Evolutionary conservation across 2,888 invertebrate genomes (phyloP), one percentile per base, ranked within the genome.

Genomic region (Buathra laborator): DNA sequence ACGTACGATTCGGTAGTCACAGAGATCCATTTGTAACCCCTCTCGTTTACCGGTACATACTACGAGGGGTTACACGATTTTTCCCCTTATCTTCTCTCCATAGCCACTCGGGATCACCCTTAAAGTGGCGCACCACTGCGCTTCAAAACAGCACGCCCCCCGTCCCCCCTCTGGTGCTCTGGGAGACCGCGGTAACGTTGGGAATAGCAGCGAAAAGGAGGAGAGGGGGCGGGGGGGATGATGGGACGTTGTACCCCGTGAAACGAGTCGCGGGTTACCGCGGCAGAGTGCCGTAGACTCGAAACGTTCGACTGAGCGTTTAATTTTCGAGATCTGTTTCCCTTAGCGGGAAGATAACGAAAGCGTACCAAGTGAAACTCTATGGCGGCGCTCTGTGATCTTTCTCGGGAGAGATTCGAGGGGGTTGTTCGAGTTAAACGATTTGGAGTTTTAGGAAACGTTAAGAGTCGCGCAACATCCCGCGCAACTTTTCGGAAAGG

Each of bases 291-390:
- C 19, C 62, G 43, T 66, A 72, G 68, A 56, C 53, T 59, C 68
- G 68, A 46, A 79, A 80, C 64, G 80, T 32, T 84, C 67, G 72
- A 82, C 86, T 72, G 79, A 59, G 82, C 82, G 79, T 82, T 68
- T 74, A 82, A 86, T 84, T 84, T 37, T 77, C 77, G 62, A 85
- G 85, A 80, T 83, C 82, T 64, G 72, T 48, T 81, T 81, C 76
- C 79, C 72, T 67, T 64, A 53, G 75, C 79, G 48, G 75, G 62
- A 53, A 85, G 83, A 86, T 86, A 85, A 83, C 83, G 77, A 67
- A 78, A 86, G 66, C 77, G 62, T 68, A 77, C 71, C 77, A 80
- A 59, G 43, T 37, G 66, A 84, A 66, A 72, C 56, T 59, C 53
- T 43, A 59, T 59, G 78, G 59, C 56, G n/a, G 19, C 48, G 59